These are phyloP conservation scores for Dinomys branickii DNA, from an alignment of 2,113 vertebrate species.

Conservation along the genomic window DNA sequence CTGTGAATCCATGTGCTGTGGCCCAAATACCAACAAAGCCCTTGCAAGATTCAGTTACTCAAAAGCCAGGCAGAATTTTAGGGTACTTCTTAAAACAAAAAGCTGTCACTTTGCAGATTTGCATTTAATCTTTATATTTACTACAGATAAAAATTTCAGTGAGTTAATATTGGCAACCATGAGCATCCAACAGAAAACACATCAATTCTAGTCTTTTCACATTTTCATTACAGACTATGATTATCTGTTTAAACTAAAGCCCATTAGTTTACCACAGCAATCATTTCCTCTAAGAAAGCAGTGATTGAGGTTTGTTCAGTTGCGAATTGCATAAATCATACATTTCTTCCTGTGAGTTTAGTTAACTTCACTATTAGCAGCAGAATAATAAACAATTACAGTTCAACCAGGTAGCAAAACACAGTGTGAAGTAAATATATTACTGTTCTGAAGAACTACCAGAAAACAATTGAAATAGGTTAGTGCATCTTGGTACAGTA, in stretches of 20 bases:
- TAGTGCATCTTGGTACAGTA: not conserved
- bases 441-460: constrained; percentile 34
- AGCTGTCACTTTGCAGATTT: constrained; percentile 7
- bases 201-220: constrained; percentile 24
- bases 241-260: constrained; percentile 39
- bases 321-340: constrained; percentile 28
- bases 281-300: constrained; percentile 28
- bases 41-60: not conserved
- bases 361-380: constrained; percentile 2
- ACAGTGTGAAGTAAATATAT: not conserved
- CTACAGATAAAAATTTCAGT: not conserved
- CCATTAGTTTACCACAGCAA: constrained; percentile 25
- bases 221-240: constrained; percentile 15
- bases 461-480: not conserved
- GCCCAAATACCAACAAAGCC: not conserved
- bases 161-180: constrained; percentile 31
- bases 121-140: constrained; percentile 57
- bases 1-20: not conserved
- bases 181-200: not conserved
- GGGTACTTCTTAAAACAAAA: constrained; percentile 21
- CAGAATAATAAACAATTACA: not conserved
- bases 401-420: not conserved
- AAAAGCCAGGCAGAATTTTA: constrained; percentile 44
- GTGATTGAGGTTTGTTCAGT: constrained; percentile 3
- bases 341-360: not conserved